Base-by-base conservation (phyloP, 2,888 invertebrate genomes). In the Heliothis peltigera region DNA sequence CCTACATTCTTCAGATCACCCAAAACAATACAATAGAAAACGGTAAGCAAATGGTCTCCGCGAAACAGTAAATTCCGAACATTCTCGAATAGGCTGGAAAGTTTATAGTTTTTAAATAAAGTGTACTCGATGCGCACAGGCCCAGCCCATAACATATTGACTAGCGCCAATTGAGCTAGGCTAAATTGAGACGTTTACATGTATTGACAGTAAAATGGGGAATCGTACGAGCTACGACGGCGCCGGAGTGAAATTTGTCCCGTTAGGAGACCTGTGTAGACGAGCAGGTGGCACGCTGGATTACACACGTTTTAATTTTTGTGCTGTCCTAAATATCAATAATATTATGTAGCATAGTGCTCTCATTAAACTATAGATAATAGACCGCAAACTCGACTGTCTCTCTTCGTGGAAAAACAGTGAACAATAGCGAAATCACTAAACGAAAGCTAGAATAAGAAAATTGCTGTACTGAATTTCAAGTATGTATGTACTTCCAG, bases 121-220 rank as follows among this genome's bases (percentile, higher is more conserved):
- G 54, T 69, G 70, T 62, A 70, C 56, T 57, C 61, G 52, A 54
- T 72, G 75, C 59, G 64, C 63, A n/a, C n/a, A 58, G 28, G 79
- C 73, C 79, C 53, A 67, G 56, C 70, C 79, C 32, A 76, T 81
- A 83, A 80, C 71, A 68, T 73, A 82, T 79, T 75, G 79, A 62
- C 75, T 73, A 75, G 67, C 58, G 62, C 71, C 81, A 70, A 80
- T 84, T 59, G 81, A 73, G 70, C 78, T 70, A 77, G 71, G 77
- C 87, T 83, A 89, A 90, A 93, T 94, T 91, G 92, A 93, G 93
- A 93, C 90, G 88, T 93, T 93, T 90, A 89, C 90, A 86, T 84
- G 88, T 85, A 92, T 92, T 90, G 93, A 91, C 93, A 90, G 88
- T 91, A 91, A 92, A 93, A 91, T 89, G 85, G 86, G 80, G 87